phyloP scores from a whole-genome alignment of 2,888 invertebrate species.

The Apantesis nais region DNA sequence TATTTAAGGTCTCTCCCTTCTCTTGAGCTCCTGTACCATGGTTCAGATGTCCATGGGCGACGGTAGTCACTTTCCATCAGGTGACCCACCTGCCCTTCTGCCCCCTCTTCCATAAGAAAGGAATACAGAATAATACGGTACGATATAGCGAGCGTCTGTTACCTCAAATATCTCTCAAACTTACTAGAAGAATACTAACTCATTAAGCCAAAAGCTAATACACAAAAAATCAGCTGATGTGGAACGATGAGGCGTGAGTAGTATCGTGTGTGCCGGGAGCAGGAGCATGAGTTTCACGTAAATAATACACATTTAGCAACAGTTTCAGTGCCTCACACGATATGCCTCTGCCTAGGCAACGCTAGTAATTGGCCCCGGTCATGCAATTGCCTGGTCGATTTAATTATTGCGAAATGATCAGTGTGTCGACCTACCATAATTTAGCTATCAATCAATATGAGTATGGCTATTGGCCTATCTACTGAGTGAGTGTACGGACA shows the following conservation, averaged over 20 bases:
- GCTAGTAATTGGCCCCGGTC: conserved; percentile 82
- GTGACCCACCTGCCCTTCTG: too few relatives aligned
- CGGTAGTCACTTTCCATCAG: too few relatives aligned
- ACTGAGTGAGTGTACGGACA: conserved; percentile 28
- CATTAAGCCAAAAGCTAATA: neutral
- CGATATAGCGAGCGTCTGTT: neutral
- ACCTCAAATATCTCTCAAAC: neutral
- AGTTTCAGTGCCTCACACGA: conserved; percentile 79
- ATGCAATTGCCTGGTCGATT: conserved; percentile 85
- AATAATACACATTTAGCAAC: conserved; percentile 75
- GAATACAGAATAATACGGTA: neutral
- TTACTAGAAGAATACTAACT: neutral
- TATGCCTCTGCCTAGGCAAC: conserved; percentile 79
- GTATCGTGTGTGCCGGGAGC: conserved; percentile 56
- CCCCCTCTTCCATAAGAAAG: too few relatives aligned
- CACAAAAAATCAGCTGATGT: conserved; percentile 15
- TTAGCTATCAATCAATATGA: conserved; percentile 83
- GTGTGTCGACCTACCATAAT: conserved; percentile 80
- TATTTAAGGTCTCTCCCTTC: neutral
- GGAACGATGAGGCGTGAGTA: conserved; percentile 14
- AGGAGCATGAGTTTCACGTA: conserved; percentile 75
- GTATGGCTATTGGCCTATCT: conserved; percentile 62
- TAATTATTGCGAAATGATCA: conserved; percentile 85
- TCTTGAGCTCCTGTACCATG: too few relatives aligned
- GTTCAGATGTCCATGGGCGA: too few relatives aligned